phyloP scores from a whole-genome alignment of 1,140 invertebrate genomes.

The Saxidomus purpurata region DNA sequence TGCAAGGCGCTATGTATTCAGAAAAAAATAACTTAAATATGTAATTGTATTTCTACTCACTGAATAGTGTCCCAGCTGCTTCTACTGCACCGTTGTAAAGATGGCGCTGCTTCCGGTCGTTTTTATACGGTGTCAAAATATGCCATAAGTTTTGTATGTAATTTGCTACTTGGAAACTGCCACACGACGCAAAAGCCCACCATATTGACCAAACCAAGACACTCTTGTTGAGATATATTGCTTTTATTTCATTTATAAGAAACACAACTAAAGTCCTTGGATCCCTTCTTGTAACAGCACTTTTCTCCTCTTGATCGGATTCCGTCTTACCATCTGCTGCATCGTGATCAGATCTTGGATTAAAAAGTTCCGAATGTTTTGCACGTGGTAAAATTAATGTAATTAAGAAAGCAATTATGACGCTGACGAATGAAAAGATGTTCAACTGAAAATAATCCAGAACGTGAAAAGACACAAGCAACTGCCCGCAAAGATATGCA shows the following conservation, averaged over 20 bases:
- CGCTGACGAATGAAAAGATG: constrained; percentile 90
- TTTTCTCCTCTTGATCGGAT: neutral
- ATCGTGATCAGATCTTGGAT: neutral
- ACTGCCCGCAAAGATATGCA: constrained; percentile 90
- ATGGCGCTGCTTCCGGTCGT: constrained; percentile 15
- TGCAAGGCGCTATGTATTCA: too few relatives aligned
- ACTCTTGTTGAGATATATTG: constrained; percentile 91
- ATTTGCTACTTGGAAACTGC: constrained; percentile 92
- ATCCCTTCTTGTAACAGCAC: neutral
- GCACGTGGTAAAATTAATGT: constrained; percentile 91
- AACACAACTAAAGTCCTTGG: neutral
- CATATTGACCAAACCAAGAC: constrained; percentile 95
- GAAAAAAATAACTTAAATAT: too few relatives aligned
- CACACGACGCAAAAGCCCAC: constrained; percentile 93
- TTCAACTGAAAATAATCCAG: constrained; percentile 91
- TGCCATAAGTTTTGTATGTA: constrained; percentile 94
- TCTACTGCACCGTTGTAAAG: constrained; percentile 94
- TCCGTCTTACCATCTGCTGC: neutral
- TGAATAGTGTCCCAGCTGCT: constrained; percentile 85
- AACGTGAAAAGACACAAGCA: constrained; percentile 89
- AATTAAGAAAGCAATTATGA: constrained; percentile 91
- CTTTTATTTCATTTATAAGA: constrained; percentile 88
- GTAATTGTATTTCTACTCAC: too few relatives aligned
- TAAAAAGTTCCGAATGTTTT: constrained; percentile 64
- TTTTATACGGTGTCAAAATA: constrained; percentile 73